Evolutionary conservation across 1,140 invertebrate species (phyloP).

Genomic region (Tetramorium parvispinum): DNA sequence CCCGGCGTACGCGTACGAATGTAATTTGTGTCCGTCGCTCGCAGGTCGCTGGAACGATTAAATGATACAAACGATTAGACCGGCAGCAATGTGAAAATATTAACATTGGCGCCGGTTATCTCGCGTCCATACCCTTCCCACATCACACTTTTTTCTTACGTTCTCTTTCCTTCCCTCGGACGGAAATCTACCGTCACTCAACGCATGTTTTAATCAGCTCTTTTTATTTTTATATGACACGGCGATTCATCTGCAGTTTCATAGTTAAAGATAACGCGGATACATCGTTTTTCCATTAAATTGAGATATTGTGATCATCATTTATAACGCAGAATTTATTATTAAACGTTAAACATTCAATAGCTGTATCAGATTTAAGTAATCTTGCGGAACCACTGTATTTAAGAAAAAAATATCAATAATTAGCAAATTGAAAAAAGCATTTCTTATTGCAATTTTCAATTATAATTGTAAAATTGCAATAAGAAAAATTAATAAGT

Average conservation of each 20-base stretch:
- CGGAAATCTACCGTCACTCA: conserved; percentile 37
- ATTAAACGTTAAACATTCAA: background rate
- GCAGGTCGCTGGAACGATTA: conserved; percentile 65
- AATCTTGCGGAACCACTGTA: background rate
- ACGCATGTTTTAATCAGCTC: background rate
- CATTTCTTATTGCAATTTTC: background rate
- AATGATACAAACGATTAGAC: conserved; percentile 74
- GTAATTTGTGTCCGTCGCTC: conserved; percentile 42
- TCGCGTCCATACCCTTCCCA: conserved; percentile 49
- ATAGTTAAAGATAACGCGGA: conserved; percentile 9
- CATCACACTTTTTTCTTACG: background rate
- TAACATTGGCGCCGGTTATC: conserved; percentile 73
- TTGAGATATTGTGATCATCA: background rate
- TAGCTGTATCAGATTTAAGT: too few species aligned
- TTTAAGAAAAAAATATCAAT: background rate
- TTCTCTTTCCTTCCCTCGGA: conserved; percentile 2
- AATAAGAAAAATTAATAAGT: background rate
- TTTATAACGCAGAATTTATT: background rate
- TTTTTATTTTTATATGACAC: conserved; percentile 20
- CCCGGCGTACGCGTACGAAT: conserved; percentile 17
- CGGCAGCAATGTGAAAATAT: conserved; percentile 72
- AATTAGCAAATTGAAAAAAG: background rate
- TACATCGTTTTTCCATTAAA: background rate
- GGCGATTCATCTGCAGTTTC: background rate
- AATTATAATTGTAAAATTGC: background rate